Evolutionary conservation across 2,797 vertebrate genomes (phyloP).

Genomic region (Luscinia megarhynchos): DNA sequence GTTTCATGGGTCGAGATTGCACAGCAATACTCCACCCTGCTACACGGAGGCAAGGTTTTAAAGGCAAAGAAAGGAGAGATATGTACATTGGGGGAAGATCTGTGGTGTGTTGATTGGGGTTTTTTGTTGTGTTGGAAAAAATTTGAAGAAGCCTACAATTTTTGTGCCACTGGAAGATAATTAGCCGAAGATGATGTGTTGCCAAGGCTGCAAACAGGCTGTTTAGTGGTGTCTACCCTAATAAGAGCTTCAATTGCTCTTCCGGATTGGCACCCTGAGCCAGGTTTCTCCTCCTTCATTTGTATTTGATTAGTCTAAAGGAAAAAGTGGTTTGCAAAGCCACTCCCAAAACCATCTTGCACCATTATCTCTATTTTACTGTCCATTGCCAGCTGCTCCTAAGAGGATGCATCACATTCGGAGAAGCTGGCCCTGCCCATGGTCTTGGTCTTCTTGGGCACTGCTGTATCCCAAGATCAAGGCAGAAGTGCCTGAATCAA

Average conservation of each 20-base stretch:
- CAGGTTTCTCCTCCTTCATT: slow-evolving; percentile 64
- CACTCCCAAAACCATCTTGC: neutral
- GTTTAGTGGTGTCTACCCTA: slow-evolving; percentile 66
- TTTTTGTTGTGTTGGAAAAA: slow-evolving; percentile 3
- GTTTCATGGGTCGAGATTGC: neutral
- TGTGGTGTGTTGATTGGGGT: neutral
- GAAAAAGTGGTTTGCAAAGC: slow-evolving; percentile 8
- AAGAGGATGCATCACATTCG: neutral
- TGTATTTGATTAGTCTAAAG: slow-evolving; percentile 67
- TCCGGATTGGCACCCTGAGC: slow-evolving; percentile 50
- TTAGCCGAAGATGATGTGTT: slow-evolving; percentile 67
- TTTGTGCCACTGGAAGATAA: slow-evolving; percentile 68
- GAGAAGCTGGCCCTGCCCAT: accelerated
- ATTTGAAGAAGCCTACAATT: slow-evolving; percentile 28
- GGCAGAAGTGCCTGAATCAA: neutral
- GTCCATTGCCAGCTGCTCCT: neutral
- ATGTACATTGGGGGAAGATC: neutral
- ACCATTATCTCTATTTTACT: neutral
- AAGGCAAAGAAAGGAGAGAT: neutral
- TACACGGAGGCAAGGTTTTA: neutral
- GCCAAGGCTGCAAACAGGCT: slow-evolving; percentile 42
- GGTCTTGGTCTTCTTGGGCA: neutral
- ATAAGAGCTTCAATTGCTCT: slow-evolving; percentile 63
- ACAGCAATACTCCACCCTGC: neutral
- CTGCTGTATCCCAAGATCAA: neutral